Evolutionary conservation across 2,113 vertebrate genomes (phyloP).

Genomic region (Ophthalmolycus amberensis): DNA sequence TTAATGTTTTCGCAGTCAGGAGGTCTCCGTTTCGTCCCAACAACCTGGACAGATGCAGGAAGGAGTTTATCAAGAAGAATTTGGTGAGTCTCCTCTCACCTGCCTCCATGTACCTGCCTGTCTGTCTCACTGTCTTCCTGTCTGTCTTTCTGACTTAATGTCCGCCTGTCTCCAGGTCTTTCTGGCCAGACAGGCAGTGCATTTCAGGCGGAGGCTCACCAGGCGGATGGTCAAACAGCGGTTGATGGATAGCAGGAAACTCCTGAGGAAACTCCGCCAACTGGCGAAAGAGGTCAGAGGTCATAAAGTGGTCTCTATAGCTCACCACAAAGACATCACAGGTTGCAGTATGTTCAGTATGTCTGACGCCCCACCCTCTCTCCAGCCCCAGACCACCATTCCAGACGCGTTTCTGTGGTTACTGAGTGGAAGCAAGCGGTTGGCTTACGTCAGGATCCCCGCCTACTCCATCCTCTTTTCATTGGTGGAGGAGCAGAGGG

Average conservation of each 20-base stretch:
- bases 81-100: conserved; percentile 81
- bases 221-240: conserved; percentile 83
- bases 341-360: neutral
- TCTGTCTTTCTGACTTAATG: conserved; percentile 14
- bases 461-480: conserved; percentile 90
- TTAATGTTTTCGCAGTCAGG: conserved; percentile 80
- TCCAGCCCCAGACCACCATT: conserved; percentile 91
- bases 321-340: neutral
- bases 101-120: neutral
- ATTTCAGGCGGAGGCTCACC: conserved; percentile 76
- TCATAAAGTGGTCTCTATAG: neutral
- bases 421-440: conserved; percentile 84
- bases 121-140: neutral
- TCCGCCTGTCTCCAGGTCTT: conserved; percentile 67
- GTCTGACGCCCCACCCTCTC: neutral
- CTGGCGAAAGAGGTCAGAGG: conserved; percentile 89
- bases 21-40: conserved; percentile 88
- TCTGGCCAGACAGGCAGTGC: conserved; percentile 87
- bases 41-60: conserved; percentile 86
- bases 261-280: conserved; percentile 85
- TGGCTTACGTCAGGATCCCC: conserved; percentile 89
- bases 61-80: conserved; percentile 85
- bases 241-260: conserved; percentile 80
- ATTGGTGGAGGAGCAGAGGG: conserved; percentile 92
- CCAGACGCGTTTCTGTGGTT: conserved; percentile 94